Evolutionary conservation across 2,797 vertebrate genomes (phyloP).

Genomic region (Pelodytes ibericus): DNA sequence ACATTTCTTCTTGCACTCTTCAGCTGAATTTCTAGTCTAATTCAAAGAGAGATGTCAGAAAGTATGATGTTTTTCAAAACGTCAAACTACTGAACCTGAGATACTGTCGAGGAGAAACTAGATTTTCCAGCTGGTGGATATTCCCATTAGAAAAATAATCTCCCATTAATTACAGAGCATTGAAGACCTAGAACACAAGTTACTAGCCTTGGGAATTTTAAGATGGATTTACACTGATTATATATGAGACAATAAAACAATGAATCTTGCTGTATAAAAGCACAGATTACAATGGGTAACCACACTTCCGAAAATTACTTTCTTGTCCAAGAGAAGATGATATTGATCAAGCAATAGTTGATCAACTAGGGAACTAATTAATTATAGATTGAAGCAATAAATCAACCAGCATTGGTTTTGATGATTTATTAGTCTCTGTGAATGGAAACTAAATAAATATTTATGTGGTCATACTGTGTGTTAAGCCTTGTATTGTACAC

Average conservation of each 20-base stretch:
- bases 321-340: background rate
- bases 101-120: background rate
- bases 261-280: background rate
- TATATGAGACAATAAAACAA: background rate
- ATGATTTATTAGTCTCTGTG: constrained; percentile 9
- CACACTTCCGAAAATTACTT: constrained; percentile 13
- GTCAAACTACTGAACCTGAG: background rate
- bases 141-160: background rate
- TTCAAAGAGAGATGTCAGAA: background rate
- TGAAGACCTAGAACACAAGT: background rate
- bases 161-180: background rate
- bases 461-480: too few relatives aligned
- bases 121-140: background rate
- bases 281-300: background rate
- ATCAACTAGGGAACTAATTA: constrained; percentile 54
- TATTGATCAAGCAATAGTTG: constrained; percentile 46
- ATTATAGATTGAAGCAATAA: constrained; percentile 50
- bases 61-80: background rate
- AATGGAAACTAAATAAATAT: too few relatives aligned
- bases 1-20: background rate
- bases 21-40: background rate
- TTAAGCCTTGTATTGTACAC: too few relatives aligned
- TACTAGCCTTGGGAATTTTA: background rate
- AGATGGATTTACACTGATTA: constrained; percentile 4
- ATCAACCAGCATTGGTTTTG: background rate